A percentile compares a stretch with the other conserved stretches of the same genome.
These are phyloP conservation scores for Kryptopterus vitreolus DNA, from an alignment of 2,797 vertebrate genomes.

Conservation along the genomic window DNA sequence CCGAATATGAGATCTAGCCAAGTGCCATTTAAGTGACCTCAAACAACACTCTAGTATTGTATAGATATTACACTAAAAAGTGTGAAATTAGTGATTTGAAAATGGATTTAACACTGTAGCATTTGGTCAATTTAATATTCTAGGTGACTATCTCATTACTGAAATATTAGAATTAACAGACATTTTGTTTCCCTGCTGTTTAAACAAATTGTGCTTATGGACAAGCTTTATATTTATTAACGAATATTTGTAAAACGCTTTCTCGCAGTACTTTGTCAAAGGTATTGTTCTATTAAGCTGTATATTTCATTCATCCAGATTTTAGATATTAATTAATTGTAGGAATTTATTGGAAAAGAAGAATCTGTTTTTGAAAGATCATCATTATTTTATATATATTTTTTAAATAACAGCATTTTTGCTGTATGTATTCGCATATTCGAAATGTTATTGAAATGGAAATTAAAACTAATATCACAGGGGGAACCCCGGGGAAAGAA, in stretches of 20 bases:
- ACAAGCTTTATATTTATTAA: no score
- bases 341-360: no score
- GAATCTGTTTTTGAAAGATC: no score
- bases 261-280: not conserved
- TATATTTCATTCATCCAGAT: not conserved
- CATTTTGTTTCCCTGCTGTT: not conserved
- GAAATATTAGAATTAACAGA: not conserved
- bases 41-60: not conserved
- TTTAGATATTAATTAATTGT: not conserved
- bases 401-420: not conserved
- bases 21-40: not conserved
- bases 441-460: not conserved
- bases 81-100: not conserved
- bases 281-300: not conserved
- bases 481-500: not conserved
- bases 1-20: constrained; percentile 7
- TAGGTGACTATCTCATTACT: not conserved
- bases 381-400: no score
- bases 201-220: not conserved
- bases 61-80: not conserved
- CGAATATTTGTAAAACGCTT: not conserved
- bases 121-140: not conserved
- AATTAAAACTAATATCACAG: not conserved
- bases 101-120: no score
- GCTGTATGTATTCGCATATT: not conserved